Base-by-base conservation (phyloP, 2,888 invertebrate species). In the Mythimna impura region DNA sequence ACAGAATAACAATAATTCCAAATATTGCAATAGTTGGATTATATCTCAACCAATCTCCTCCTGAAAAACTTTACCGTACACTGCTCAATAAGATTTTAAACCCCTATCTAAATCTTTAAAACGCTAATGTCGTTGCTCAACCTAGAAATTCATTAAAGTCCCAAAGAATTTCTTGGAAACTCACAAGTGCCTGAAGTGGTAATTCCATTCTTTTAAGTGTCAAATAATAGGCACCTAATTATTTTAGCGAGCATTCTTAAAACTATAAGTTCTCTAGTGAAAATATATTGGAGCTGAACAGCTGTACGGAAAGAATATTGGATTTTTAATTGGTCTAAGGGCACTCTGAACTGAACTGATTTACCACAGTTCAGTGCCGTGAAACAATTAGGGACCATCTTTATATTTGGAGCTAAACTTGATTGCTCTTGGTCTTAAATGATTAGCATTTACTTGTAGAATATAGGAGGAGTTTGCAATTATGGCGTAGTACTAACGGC, bases 181-280 rank as follows among this genome's bases (percentile, higher is more conserved):
- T 81, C 75, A 68, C 76, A 73, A 80, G 76, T 75, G 80, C 76
- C 52, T 72, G 25, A 57, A 76, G 76, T 76, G 77, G 74, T 79
- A 80, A 83, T 84, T 81, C 73, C 78, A 86, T 87, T 86, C 75
- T 77, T 85, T 76, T 69, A 76, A 84, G 83, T 84, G 80, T 80
- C 81, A 81, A 81, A 80, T 86, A 84, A 86, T 83, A 81, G 73
- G 61, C 76, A 40, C 77, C 77, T 73, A 82, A 84, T 83, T 83
- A 83, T 86, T 78, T 80, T 62, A 55, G 65, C 65, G 61, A 70
- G 69, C 74, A 71, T 76, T 71, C 72, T 73, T 73, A 62, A 69
- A 72, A 76, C 71, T 71, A 66, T 80, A 69, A 77, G 62, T 77
- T 71, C 25, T 62, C 73, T 22, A 20, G 73, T 63, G 66, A 54